Evolutionary conservation across 2,888 invertebrate genomes (phyloP).

Genomic region (Parnassius apollo): DNA sequence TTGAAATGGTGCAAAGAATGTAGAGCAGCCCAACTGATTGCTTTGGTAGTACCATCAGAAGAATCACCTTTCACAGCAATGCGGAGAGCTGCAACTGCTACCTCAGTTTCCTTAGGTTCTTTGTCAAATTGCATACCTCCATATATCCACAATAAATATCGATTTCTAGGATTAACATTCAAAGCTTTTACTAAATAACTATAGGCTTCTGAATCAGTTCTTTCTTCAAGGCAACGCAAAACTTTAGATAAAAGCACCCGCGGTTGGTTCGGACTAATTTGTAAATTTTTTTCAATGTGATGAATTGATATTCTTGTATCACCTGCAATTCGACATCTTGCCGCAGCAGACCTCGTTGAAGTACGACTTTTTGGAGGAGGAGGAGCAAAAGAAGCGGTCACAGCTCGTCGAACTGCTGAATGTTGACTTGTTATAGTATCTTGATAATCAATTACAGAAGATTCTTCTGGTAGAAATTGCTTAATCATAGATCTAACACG

Average conservation of each 20-base stretch:
- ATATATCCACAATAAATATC: slow-evolving; percentile 63
- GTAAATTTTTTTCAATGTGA: slow-evolving; percentile 47
- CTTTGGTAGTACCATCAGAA: slow-evolving; percentile 63
- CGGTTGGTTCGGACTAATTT: slow-evolving; percentile 47
- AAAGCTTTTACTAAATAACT: slow-evolving; percentile 53
- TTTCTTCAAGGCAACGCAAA: slow-evolving; percentile 59
- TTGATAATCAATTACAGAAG: slow-evolving; percentile 59
- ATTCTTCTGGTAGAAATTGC: slow-evolving; percentile 59
- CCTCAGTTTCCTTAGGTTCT: slow-evolving; percentile 39
- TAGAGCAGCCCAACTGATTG: slow-evolving; percentile 69
- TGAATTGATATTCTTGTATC: slow-evolving; percentile 52
- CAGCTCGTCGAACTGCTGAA: slow-evolving; percentile 61
- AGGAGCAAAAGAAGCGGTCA: slow-evolving; percentile 67
- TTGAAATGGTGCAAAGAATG: slow-evolving; percentile 59
- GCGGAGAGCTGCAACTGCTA: slow-evolving; percentile 59
- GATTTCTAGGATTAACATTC: slow-evolving; percentile 50
- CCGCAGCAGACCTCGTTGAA: slow-evolving; percentile 46
- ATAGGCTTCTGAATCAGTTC: slow-evolving; percentile 49
- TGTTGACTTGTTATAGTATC: slow-evolving; percentile 67
- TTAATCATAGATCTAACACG: slow-evolving; percentile 63
- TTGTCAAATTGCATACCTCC: slow-evolving; percentile 60
- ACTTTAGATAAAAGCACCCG: slow-evolving; percentile 54
- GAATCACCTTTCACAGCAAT: slow-evolving; percentile 62
- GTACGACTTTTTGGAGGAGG: slow-evolving; percentile 50
- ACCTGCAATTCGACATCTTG: slow-evolving; percentile 56